phyloP scores from a whole-genome alignment of 2,113 vertebrate genomes.

The Helogale parvula region DNA sequence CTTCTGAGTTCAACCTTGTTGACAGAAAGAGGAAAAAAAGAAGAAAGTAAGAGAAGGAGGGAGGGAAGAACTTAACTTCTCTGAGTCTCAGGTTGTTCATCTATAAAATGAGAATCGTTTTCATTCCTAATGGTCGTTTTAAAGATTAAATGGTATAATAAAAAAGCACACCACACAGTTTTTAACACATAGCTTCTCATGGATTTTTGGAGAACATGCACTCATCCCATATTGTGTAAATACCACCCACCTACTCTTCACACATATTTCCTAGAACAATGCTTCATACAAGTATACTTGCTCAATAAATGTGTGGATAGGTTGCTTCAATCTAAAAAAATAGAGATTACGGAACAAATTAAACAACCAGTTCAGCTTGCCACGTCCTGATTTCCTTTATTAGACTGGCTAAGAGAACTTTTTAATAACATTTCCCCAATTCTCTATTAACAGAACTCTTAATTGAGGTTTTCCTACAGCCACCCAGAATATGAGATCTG shows the following conservation, averaged over 20 bases:
- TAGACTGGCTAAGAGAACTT: slow-evolving; percentile 14
- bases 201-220: slow-evolving; percentile 9
- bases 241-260: neutral
- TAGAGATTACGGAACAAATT: neutral
- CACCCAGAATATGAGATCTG: neutral
- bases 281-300: neutral
- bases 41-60: neutral
- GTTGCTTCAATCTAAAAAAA: slow-evolving; percentile 1
- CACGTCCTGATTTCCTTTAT: slow-evolving; percentile 36
- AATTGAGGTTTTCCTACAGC: neutral
- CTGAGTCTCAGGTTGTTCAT: neutral
- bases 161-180: slow-evolving; percentile 3
- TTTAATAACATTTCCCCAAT: slow-evolving; percentile 41
- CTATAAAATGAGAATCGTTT: slow-evolving; percentile 16
- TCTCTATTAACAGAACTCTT: slow-evolving; percentile 44
- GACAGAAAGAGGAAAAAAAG: neutral
- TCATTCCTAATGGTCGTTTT: slow-evolving; percentile 18
- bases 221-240: slow-evolving; percentile 40
- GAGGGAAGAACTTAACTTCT: neutral
- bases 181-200: neutral
- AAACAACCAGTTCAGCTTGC: slow-evolving; percentile 19
- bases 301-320: slow-evolving; percentile 25
- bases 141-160: slow-evolving; percentile 27
- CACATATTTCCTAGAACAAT: neutral
- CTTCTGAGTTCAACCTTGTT: slow-evolving; percentile 10